Evolutionary conservation across 1,140 invertebrate species (phyloP).

Genomic region (Drosophila oshimai): DNA sequence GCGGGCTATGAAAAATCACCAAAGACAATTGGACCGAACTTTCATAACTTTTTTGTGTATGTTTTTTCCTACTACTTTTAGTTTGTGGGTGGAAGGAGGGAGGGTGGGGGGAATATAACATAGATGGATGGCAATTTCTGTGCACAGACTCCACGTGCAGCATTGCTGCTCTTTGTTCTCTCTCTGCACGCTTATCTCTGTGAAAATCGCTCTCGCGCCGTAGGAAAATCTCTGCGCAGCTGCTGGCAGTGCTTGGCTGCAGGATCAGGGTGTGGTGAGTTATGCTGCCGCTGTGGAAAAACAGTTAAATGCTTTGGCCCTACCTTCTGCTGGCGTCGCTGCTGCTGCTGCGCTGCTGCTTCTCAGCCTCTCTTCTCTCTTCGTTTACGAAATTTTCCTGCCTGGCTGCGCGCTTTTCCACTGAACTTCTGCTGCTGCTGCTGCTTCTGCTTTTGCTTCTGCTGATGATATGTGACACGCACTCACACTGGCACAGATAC

Average conservation of each 20-base stretch:
- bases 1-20: conserved; percentile 66
- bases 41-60: conserved; percentile 56
- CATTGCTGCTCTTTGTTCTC: conserved; percentile 3
- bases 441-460: conserved; percentile 11
- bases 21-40: conserved; percentile 64
- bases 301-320: conserved; percentile 55
- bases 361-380: conserved; percentile 30
- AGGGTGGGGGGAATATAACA: not conserved
- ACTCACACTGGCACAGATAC: conserved; percentile 31
- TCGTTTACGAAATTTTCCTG: conserved; percentile 46
- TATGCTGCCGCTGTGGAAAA: conserved; percentile 66
- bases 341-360: conserved; percentile 17
- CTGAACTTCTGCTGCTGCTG: conserved; percentile 36
- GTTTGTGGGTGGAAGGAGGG: not conserved
- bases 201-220: conserved; percentile 1
- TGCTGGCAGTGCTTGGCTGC: conserved; percentile 54
- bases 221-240: conserved; percentile 58
- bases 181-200: not conserved
- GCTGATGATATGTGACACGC: conserved; percentile 65
- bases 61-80: conserved; percentile 25
- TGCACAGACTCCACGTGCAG: conserved; percentile 76
- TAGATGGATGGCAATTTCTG: conserved; percentile 54
- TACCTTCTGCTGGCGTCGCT: conserved; percentile 69
- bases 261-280: conserved; percentile 82
- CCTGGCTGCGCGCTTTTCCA: conserved; percentile 54